phyloP scores from a whole-genome alignment of 2,888 invertebrate genomes.

The Cantharis rustica region DNA sequence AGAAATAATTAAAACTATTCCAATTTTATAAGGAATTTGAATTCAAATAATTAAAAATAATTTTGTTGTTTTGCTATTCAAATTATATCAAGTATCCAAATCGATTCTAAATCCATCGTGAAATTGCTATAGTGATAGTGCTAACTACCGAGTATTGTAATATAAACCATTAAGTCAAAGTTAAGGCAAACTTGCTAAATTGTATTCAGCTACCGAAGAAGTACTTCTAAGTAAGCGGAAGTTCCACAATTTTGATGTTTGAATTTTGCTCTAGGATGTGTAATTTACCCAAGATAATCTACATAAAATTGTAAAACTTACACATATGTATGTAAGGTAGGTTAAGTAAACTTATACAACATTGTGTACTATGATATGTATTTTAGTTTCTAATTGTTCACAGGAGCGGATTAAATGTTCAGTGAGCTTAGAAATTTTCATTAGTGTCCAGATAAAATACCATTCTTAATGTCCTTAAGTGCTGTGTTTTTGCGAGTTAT shows the following conservation, averaged over 20 bases:
- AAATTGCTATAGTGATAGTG: neutral
- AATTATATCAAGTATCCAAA: neutral
- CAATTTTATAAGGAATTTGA: too few relatives aligned
- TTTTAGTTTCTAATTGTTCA: neutral
- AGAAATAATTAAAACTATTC: too few relatives aligned
- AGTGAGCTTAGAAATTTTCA: neutral
- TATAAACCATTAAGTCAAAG: neutral
- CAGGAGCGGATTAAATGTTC: neutral
- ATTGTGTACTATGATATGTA: too few relatives aligned
- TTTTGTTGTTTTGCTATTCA: too few relatives aligned
- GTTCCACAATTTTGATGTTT: neutral
- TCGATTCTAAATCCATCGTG: neutral
- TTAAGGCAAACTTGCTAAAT: neutral
- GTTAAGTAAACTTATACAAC: neutral
- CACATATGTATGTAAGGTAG: neutral
- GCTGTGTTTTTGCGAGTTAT: neutral
- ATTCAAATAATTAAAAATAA: too few relatives aligned
- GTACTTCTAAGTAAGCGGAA: neutral
- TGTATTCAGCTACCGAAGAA: neutral
- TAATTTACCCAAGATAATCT: neutral
- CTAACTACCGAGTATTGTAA: neutral
- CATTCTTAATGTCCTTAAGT: neutral
- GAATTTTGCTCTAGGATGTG: neutral
- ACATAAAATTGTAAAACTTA: neutral
- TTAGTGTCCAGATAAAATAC: neutral